Evolutionary conservation across 2,113 vertebrate genomes (phyloP), one percentile per base, ranked within the genome.

Genomic region (Tachysurus fulvidraco): DNA sequence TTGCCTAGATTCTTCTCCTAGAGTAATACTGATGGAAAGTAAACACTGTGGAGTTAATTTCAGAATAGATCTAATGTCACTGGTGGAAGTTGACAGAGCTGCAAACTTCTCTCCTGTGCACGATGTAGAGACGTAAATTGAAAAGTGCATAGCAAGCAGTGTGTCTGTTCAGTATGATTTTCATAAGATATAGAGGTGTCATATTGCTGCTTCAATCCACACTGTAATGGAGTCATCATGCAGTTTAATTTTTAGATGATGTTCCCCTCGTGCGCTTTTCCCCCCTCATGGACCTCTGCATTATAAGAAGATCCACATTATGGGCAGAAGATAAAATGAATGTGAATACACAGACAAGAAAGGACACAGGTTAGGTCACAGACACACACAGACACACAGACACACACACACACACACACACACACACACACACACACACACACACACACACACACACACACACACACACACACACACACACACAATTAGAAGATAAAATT

Each of bases 1-100:
- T 86, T 87, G 84, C 83, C 88, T 87, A 89, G 0, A 85, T 89
- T 90, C 16, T 83, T 77, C 23, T 2, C 19, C 78, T 81, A 52
- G 57, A 79, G 85, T 50, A 85, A 88, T 52, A 87, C 41, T 57
- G 52, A 85, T 36, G 25, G 30, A 84, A 65, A 76, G 71, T 54
- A 78, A 84, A 83, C 73, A 79, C 19, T 41, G 30, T 13, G 79
- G 14, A 25, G 23, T 83, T 67, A 1, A 83, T 83, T 85, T 85
- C 52, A 54, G 62, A 17, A 23, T 52, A 55, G 64, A 50, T 28
- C 69, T 44, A 76, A 59, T 85, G 55, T 50, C 41, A 17, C 23
- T 50, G 16, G 71, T 76, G 71, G 2, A 77, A 30, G 71, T n/a
- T 62, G 41, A 46, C 69, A 76, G 54, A 17, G 54, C 17, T 44